Percentiles rank a stretch among this genome's conserved stretches.
These are phyloP conservation scores for Geotrypetes seraphini DNA, from an alignment of 2,797 vertebrate genomes.

Conservation along the genomic window DNA sequence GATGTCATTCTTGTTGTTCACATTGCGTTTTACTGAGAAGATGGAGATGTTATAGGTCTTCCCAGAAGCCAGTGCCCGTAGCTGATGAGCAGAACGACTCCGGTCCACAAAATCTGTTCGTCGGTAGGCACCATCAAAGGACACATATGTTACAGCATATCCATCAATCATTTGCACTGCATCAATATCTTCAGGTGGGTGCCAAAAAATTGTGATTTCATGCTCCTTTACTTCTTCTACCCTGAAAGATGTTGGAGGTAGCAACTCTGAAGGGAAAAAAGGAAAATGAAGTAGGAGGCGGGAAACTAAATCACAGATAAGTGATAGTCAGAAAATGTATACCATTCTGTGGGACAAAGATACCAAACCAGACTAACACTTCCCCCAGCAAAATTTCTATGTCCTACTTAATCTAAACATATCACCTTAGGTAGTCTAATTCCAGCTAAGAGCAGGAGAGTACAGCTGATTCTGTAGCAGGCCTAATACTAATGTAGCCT, in stretches of 20 bases:
- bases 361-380: too few relatives aligned
- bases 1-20: conserved; percentile 82
- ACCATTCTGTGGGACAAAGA: too few relatives aligned
- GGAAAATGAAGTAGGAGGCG: too few relatives aligned
- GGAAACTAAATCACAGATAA: too few relatives aligned
- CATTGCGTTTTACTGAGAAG: conserved; percentile 84
- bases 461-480: too few relatives aligned
- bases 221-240: conserved; percentile 85
- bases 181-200: conserved; percentile 55
- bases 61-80: conserved; percentile 75
- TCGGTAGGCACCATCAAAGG: conserved; percentile 66
- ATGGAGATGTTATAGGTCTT: conserved; percentile 92
- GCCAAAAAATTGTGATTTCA: conserved; percentile 88
- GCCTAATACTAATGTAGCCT: too few relatives aligned
- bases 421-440: too few relatives aligned
- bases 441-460: too few relatives aligned
- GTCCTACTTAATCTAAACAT: too few relatives aligned
- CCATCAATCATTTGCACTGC: conserved; percentile 73
- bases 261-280: conserved; percentile 76
- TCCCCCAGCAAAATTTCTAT: too few relatives aligned
- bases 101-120: conserved; percentile 84
- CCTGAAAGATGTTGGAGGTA: conserved; percentile 84
- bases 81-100: conserved; percentile 71
- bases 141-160: conserved; percentile 82
- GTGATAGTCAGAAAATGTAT: too few relatives aligned